Base-by-base conservation (phyloP, 2,888 invertebrate genomes). In the Ditula angustiorana region DNA sequence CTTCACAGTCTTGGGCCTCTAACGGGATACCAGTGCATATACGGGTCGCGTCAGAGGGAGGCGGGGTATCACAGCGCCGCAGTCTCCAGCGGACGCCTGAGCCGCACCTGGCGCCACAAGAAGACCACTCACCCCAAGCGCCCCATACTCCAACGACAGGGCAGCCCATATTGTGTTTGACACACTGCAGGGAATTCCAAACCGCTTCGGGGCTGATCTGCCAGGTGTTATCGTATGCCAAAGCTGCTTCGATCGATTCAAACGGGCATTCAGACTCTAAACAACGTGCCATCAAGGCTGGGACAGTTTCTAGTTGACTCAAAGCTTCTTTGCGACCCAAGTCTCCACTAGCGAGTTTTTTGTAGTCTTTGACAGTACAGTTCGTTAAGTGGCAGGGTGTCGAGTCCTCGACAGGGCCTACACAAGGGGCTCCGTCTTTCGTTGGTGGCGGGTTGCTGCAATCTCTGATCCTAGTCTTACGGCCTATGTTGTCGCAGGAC, bases 181-280 rank as follows among this genome's bases (percentile, higher is more conserved):
- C 89, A 68, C 94, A 94, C 65, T 86, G 90, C 26, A 94, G 77
- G 0, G 93, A 80, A 73, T 93, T 93, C 94, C 94, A 94, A 33
- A 90, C 63, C 0, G 78, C 71, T 75, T 90, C 92, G 3, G 90
- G 67, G 66, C 79, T 81, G 10, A 90, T 70, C 72, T 89, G 90
- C 93, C 87, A 93, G 11, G 83, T 88, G 68, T 86, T 90, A 58
- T 86, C 88, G 3, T 61, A 74, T 3, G 79, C 71, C 41, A 94
- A 72, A 19, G 85, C 85, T 2, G 79, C 81, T 70, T 88, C 83
- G 5, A 94, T 88, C 0, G 88, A 86, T 72, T 88, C 87, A 68
- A 80, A 93, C 2, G 85, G 82, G 55, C 94, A 94, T 70, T 90
- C 88, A 46, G 82, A 85, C 73, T 82, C 78, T 1, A 94, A 74